Evolutionary conservation across 2,113 vertebrate genomes (phyloP).

Genomic region (Paralichthys olivaceus): DNA sequence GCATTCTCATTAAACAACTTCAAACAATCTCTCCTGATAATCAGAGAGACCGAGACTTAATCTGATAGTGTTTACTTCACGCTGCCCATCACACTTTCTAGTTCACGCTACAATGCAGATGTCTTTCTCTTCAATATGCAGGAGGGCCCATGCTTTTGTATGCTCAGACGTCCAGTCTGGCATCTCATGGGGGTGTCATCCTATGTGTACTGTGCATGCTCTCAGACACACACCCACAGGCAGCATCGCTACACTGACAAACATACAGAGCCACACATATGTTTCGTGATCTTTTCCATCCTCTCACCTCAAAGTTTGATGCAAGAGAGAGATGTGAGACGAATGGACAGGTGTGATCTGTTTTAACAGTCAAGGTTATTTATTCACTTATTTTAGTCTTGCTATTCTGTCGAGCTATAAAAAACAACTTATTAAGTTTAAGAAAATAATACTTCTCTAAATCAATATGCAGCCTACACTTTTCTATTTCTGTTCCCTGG

Average conservation of each 20-base stretch:
- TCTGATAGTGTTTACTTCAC: conserved; percentile 1
- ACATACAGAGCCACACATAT: background rate
- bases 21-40: conserved; percentile 54
- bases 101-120: conserved; percentile 34
- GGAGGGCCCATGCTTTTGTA: conserved; percentile 3
- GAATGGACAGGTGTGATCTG: background rate
- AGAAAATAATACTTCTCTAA: background rate
- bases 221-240: conserved; percentile 20
- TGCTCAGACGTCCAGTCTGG: conserved; percentile 12
- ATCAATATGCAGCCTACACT: background rate
- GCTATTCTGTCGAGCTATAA: background rate
- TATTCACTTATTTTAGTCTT: background rate
- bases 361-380: background rate
- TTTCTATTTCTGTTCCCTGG: conserved; percentile 18
- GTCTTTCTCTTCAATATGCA: conserved; percentile 24
- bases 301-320: background rate
- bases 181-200: conserved; percentile 23
- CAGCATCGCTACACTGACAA: background rate
- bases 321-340: background rate
- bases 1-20: conserved; percentile 66
- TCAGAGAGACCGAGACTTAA: background rate
- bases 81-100: background rate
- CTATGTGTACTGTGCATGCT: conserved; percentile 12
- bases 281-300: background rate
- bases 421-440: background rate